Evolutionary conservation across 2,797 vertebrate genomes (phyloP).

Genomic region (Muscicapa striata): DNA sequence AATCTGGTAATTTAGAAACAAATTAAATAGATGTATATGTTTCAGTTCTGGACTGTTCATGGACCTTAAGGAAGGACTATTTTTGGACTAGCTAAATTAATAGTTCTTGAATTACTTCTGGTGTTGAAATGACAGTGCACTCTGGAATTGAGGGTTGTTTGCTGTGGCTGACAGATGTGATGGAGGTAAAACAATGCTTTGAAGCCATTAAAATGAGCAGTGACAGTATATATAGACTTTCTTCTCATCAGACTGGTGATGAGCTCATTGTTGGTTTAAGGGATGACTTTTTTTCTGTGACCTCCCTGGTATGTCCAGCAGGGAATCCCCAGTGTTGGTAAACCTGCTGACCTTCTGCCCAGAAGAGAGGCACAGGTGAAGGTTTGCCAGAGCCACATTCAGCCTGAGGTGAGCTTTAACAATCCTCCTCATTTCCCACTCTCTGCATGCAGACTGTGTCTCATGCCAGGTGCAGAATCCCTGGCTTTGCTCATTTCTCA

Average conservation of each 20-base stretch:
- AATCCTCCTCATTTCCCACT: neutral
- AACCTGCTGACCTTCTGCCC: neutral
- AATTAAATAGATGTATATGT: neutral
- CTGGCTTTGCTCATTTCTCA: neutral
- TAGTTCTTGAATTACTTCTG: neutral
- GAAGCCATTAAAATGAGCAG: neutral
- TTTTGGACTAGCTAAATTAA: neutral
- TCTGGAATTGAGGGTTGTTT: neutral
- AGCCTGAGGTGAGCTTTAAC: neutral
- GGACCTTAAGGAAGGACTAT: neutral
- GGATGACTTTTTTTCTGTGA: neutral
- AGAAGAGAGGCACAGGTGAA: neutral
- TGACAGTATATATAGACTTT: neutral
- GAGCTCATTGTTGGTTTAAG: neutral
- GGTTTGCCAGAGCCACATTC: neutral
- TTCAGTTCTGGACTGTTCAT: neutral
- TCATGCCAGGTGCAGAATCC: neutral
- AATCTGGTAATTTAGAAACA: neutral
- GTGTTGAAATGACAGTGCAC: neutral
- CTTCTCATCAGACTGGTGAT: neutral
- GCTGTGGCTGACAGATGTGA: neutral
- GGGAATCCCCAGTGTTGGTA: neutral
- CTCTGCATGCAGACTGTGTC: neutral
- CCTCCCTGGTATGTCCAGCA: neutral
- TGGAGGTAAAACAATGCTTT: neutral